Evolutionary conservation across 2,888 invertebrate genomes (phyloP).

Genomic region (Callinectes sapidus): DNA sequence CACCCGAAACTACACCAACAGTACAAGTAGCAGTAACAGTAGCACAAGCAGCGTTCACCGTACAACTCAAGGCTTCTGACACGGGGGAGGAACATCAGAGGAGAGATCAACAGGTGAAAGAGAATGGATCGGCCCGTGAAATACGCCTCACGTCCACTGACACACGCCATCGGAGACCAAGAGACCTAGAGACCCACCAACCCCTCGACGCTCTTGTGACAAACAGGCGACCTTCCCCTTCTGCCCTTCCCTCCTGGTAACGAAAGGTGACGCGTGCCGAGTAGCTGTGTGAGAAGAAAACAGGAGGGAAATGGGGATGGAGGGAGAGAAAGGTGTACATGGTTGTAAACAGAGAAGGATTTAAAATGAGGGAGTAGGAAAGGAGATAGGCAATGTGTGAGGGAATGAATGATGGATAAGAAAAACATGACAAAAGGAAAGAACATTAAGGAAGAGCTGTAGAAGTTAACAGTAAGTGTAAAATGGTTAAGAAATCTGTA

Average conservation of each 20-base stretch:
- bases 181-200: not conserved
- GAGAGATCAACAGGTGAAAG: slow-evolving; percentile 30
- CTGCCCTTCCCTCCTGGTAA: not conserved
- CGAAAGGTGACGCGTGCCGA: not conserved
- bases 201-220: not conserved
- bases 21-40: not conserved
- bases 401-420: not conserved
- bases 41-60: not conserved
- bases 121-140: not conserved
- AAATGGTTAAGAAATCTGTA: too few species aligned
- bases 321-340: not conserved
- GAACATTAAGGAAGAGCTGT: not conserved
- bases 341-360: not conserved
- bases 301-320: not conserved
- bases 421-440: not conserved
- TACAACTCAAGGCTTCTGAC: not conserved
- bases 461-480: not conserved
- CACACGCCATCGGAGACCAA: not conserved
- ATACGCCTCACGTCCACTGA: slow-evolving; percentile 8
- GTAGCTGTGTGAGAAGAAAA: not conserved
- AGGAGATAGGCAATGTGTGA: not conserved
- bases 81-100: not conserved
- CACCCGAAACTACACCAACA: not conserved
- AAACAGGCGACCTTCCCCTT: not conserved
- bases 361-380: too few species aligned